These are phyloP conservation scores for Anthopleura sola DNA, from an alignment of 64 coral and sea anemone species.

Conservation along the genomic window DNA sequence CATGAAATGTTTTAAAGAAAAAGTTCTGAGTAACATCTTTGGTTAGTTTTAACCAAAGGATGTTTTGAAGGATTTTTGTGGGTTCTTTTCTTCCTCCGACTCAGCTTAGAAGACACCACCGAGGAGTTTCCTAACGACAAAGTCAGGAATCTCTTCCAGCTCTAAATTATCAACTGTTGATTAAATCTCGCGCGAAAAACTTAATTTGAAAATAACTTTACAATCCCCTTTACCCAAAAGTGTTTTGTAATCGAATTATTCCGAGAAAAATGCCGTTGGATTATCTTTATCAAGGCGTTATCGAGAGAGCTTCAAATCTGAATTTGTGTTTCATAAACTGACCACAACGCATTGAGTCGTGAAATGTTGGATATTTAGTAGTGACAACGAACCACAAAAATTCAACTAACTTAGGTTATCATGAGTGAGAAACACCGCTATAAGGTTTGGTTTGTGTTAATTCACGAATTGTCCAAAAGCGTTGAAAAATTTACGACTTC, in stretches of 20 bases:
- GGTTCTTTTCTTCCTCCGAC: not conserved
- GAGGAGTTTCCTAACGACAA: not conserved
- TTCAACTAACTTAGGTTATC: not conserved
- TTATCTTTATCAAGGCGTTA: not conserved
- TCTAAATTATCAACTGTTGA: not conserved
- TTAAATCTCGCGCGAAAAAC: not conserved
- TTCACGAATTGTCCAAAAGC: slow-evolving; percentile 9
- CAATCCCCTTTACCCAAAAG: not conserved
- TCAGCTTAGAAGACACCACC: not conserved
- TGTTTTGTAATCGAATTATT: not conserved
- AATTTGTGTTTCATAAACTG: not conserved
- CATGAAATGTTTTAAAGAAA: too few relatives aligned
- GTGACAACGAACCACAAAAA: not conserved
- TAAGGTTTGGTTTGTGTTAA: not conserved
- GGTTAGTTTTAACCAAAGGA: not conserved
- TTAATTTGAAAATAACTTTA: not conserved
- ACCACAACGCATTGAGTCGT: not conserved
- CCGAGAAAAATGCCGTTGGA: not conserved
- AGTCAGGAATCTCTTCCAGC: not conserved
- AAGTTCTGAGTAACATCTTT: too few relatives aligned
- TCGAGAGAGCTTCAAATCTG: not conserved
- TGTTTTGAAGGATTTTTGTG: not conserved
- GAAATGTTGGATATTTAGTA: not conserved
- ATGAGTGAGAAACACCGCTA: not conserved
- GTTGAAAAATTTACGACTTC: not conserved